Conservation (phyloP, 2,113 vertebrate species). For the Pitta sordida region DNA sequence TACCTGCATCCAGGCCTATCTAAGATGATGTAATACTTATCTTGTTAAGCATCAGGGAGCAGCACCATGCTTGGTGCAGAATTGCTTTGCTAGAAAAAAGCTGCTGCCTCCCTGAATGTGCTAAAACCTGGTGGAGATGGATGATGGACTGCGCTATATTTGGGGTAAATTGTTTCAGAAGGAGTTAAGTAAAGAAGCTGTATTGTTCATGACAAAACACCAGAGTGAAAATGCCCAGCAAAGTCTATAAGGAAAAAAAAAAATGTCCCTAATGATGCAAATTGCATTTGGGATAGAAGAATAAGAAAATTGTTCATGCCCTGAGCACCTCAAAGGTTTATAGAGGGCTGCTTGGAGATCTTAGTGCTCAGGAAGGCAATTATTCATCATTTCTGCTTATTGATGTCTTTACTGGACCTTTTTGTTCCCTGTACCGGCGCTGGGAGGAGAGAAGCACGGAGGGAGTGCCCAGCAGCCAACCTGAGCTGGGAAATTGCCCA, state of each 20-base stretch:
- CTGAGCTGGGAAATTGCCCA: slow-evolving; percentile 55
- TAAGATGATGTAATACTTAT: background rate
- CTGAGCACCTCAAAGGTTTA: background rate
- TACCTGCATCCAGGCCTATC: background rate
- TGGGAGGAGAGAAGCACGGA: background rate
- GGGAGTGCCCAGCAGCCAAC: background rate
- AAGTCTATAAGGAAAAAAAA: background rate
- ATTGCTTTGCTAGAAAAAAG: background rate
- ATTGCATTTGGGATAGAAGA: background rate
- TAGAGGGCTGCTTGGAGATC: background rate
- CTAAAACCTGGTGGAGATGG: background rate
- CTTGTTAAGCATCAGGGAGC: background rate
- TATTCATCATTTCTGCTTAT: slow-evolving; percentile 1
- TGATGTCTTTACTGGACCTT: background rate
- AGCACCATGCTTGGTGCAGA: background rate
- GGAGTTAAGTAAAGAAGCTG: background rate
- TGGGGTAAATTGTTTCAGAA: background rate
- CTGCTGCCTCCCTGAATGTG: background rate
- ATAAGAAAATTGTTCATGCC: background rate
- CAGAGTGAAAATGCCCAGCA: background rate
- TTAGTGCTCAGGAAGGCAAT: background rate
- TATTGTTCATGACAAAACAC: background rate
- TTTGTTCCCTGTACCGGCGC: background rate
- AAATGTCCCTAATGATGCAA: background rate
- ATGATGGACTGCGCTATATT: background rate